A percentile compares a stretch with the other conserved stretches of the same genome.
These are phyloP conservation scores for Poecilia latipinna DNA, from an alignment of 2,113 vertebrate genomes.

Conservation along the genomic window DNA sequence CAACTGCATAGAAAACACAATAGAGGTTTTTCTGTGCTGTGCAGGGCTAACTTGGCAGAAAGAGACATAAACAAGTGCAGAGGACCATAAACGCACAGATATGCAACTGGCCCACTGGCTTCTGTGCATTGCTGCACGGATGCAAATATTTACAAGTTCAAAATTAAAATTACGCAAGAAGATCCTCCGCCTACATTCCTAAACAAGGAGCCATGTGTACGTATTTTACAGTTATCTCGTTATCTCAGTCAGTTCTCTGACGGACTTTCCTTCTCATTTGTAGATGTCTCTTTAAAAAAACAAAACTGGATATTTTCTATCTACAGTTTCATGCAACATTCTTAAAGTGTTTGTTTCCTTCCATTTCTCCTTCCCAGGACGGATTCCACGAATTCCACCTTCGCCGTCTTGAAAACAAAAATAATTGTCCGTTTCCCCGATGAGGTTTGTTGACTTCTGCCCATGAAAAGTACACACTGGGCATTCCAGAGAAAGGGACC, in stretches of 20 bases:
- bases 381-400: constrained; percentile 39
- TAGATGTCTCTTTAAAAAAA: not conserved
- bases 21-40: constrained; percentile 40
- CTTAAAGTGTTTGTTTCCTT: not conserved
- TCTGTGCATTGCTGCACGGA: constrained; percentile 1
- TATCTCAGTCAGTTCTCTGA: constrained; percentile 7
- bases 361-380: constrained; percentile 1
- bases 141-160: constrained; percentile 2
- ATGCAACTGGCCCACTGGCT: not conserved
- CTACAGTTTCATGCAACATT: constrained; percentile 4
- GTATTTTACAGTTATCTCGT: constrained; percentile 40
- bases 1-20: constrained; percentile 44
- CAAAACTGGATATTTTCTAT: not conserved
- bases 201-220: constrained; percentile 29
- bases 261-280: constrained; percentile 7
- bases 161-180: constrained; percentile 10
- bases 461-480: constrained; percentile 14
- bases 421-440: constrained; percentile 23
- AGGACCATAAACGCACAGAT: constrained; percentile 11
- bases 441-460: constrained; percentile 40
- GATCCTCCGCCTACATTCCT: constrained; percentile 33
- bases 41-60: constrained; percentile 4
- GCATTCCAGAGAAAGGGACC: constrained; percentile 41
- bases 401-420: constrained; percentile 18
- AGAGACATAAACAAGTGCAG: constrained; percentile 35